Percentiles rank a stretch among this genome's conserved stretches.
Conservation (phyloP, 2,797 vertebrate species). For the Sebastes oblongus region DNA sequence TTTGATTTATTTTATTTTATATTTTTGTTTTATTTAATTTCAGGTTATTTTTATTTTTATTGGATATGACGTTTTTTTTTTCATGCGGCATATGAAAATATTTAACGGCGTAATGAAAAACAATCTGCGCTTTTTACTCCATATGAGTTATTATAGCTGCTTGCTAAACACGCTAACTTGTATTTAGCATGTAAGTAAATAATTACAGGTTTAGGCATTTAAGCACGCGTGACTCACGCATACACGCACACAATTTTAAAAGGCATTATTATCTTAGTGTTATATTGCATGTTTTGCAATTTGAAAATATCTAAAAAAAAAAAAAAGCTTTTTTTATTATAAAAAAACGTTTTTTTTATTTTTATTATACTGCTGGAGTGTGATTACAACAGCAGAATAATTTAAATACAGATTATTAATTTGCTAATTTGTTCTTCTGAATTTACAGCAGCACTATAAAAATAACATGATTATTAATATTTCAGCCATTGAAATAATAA, state of each 20-base stretch:
- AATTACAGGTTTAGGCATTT: neutral
- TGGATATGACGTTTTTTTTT: neutral
- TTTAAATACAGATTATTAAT: neutral
- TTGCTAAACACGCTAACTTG: neutral
- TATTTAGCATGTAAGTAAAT: neutral
- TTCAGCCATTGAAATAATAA: neutral
- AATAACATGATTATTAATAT: neutral
- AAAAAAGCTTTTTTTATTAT: neutral
- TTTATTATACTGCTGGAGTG: neutral
- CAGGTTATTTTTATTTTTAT: neutral
- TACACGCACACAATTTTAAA: neutral
- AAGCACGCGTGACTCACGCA: neutral
- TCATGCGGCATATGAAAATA: neutral
- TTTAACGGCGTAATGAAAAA: conserved; percentile 6
- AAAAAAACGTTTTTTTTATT: neutral
- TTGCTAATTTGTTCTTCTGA: neutral
- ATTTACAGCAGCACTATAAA: neutral
- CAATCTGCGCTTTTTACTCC: neutral
- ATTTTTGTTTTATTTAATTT: neutral
- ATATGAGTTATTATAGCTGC: neutral
- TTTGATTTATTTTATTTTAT: neutral
- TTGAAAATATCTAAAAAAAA: neutral
- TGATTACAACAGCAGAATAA: neutral
- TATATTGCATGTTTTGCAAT: neutral
- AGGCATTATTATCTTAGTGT: neutral